phyloP scores from a whole-genome alignment of 2,888 invertebrate species.

The Pinctada fucata region DNA sequence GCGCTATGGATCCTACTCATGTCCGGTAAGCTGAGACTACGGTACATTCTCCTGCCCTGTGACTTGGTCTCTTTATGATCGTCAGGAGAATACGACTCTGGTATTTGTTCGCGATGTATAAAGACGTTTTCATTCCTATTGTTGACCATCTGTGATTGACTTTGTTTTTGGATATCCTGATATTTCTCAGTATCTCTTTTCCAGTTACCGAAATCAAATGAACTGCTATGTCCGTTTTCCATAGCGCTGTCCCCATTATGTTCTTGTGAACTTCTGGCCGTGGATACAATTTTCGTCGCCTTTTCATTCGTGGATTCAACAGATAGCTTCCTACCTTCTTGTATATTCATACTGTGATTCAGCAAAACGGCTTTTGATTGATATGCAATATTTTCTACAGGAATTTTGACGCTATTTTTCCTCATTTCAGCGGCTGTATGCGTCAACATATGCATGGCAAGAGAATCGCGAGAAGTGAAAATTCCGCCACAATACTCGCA shows the following conservation, averaged over 20 bases:
- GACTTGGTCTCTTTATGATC: neutral
- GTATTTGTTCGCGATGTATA: too few relatives aligned
- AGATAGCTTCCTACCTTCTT: neutral
- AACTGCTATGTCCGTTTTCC: too few relatives aligned
- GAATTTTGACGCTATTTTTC: neutral
- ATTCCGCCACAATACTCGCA: conserved; percentile 67
- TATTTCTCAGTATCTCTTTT: neutral
- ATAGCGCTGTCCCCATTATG: neutral
- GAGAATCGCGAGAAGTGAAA: conserved; percentile 65
- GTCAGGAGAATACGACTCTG: too few relatives aligned
- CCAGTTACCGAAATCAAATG: neutral
- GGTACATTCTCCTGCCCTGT: neutral
- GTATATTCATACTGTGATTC: neutral
- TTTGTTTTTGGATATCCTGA: neutral
- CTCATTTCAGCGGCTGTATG: conserved; percentile 43
- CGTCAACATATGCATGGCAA: conserved; percentile 73
- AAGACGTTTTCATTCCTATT: too few relatives aligned
- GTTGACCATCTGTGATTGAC: neutral
- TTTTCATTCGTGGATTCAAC: neutral
- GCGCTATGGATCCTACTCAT: neutral
- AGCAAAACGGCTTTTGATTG: neutral
- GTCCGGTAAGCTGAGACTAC: conserved; percentile 27
- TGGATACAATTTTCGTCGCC: conserved; percentile 16
- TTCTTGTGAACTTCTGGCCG: neutral
- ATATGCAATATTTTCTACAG: too few relatives aligned